These are phyloP conservation scores for Eurystomus gularis DNA, from an alignment of 2,113 vertebrate genomes.

Conservation along the genomic window DNA sequence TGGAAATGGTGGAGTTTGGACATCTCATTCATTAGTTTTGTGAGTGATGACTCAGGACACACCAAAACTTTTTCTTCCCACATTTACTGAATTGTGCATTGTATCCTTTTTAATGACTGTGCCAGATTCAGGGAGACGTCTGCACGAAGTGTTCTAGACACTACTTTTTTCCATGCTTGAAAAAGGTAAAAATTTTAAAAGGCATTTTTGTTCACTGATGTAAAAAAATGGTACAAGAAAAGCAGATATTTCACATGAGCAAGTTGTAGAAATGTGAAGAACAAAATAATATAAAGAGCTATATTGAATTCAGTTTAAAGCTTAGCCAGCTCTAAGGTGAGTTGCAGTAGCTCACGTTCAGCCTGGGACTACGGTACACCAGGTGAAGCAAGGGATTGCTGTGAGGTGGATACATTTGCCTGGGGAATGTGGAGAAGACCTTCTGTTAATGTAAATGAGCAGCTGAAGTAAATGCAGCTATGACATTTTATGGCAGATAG, in stretches of 20 bases:
- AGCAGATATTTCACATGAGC: neutral
- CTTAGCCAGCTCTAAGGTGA: neutral
- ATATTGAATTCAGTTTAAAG: neutral
- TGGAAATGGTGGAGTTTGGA: slow-evolving; percentile 33
- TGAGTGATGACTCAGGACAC: slow-evolving; percentile 58
- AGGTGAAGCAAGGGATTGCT: neutral
- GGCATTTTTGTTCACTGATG: slow-evolving; percentile 24
- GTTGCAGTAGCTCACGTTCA: neutral
- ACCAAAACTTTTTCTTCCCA: slow-evolving; percentile 42
- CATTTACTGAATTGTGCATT: slow-evolving; percentile 16
- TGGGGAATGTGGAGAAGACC: neutral
- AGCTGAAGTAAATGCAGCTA: neutral
- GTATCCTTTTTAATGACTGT: neutral
- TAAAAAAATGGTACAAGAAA: neutral
- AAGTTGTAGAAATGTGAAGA: slow-evolving; percentile 40
- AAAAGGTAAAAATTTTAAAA: slow-evolving; percentile 10
- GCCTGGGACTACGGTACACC: neutral
- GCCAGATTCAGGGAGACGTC: slow-evolving; percentile 55
- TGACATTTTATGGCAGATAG: neutral
- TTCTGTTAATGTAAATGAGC: neutral
- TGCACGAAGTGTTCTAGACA: slow-evolving; percentile 50
- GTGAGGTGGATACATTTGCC: neutral
- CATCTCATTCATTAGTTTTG: slow-evolving; percentile 27
- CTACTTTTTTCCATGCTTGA: slow-evolving; percentile 49
- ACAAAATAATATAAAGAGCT: neutral